phyloP scores from a whole-genome alignment of 2,888 invertebrate species.

The Alloscopus bannaensis region DNA sequence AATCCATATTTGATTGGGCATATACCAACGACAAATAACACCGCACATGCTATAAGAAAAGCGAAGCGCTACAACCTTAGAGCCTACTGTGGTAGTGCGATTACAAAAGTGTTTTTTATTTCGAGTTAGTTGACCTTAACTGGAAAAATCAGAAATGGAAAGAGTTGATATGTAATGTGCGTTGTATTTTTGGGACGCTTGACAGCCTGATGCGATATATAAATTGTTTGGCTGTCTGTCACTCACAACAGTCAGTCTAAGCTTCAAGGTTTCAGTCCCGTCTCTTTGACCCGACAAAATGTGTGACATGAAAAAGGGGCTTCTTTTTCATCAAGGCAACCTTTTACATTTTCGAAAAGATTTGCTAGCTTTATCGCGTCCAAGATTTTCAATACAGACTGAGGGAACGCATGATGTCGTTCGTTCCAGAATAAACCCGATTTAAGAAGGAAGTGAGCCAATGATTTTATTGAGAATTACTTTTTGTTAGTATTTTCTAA shows the following conservation, averaged over 20 bases:
- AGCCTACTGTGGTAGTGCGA: background rate
- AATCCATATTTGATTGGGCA: background rate
- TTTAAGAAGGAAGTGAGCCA: too few relatives aligned
- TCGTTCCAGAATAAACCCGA: too few relatives aligned
- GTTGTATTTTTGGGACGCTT: constrained; percentile 25
- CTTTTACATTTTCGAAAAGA: too few relatives aligned
- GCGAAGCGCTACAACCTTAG: background rate
- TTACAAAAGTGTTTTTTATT: background rate
- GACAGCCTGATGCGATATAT: constrained; percentile 35
- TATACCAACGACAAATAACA: background rate
- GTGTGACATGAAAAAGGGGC: background rate
- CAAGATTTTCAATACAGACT: background rate
- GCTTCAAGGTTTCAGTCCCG: background rate
- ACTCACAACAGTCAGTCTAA: constrained; percentile 30
- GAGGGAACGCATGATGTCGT: background rate
- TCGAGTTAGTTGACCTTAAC: constrained; percentile 39
- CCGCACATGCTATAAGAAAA: background rate
- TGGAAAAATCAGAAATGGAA: background rate
- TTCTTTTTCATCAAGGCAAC: background rate
- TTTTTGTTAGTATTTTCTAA: too few relatives aligned
- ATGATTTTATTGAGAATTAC: too few relatives aligned
- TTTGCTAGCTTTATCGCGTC: background rate
- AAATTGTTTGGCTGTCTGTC: constrained; percentile 46
- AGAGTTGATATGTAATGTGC: background rate
- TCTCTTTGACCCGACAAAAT: constrained; percentile 1